A percentile compares a stretch with the other conserved stretches of the same genome.
phyloP scores from a whole-genome alignment of 2,797 vertebrate genomes.

The Sylvia borin region DNA sequence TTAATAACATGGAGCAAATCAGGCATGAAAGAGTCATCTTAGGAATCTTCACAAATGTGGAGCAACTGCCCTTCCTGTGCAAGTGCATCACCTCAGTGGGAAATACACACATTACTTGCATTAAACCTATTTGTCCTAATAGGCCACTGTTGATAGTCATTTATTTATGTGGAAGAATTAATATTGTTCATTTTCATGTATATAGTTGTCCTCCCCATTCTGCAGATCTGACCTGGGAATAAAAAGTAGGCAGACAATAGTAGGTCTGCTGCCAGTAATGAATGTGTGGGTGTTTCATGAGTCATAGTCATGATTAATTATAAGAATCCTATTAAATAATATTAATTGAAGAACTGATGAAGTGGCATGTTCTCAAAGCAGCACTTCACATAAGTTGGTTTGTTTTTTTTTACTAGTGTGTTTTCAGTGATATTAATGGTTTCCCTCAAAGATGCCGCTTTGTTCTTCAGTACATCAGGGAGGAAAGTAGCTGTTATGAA shows the following conservation, averaged over 20 bases:
- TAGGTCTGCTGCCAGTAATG: not conserved
- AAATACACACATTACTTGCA: not conserved
- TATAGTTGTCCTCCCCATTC: not conserved
- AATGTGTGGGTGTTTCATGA: not conserved
- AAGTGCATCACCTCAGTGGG: not conserved
- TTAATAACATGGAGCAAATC: conserved; percentile 28
- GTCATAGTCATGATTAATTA: not conserved
- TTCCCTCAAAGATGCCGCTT: not conserved
- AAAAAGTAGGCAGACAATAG: not conserved
- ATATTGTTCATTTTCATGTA: not conserved
- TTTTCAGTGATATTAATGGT: not conserved
- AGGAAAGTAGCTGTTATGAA: not conserved
- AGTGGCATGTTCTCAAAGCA: not conserved
- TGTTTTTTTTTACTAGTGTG: not conserved
- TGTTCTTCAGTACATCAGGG: not conserved
- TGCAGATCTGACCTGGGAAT: not conserved
- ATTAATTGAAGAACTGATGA: not conserved
- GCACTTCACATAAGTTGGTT: not conserved
- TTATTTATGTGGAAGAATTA: not conserved
- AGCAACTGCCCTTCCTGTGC: not conserved
- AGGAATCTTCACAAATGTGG: not conserved
- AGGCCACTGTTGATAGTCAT: not conserved
- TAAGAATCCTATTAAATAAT: not conserved
- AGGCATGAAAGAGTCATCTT: not conserved
- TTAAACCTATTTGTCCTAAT: not conserved